phyloP scores from a whole-genome alignment of 2,888 invertebrate genomes.

The Drosophila sordidapex region DNA sequence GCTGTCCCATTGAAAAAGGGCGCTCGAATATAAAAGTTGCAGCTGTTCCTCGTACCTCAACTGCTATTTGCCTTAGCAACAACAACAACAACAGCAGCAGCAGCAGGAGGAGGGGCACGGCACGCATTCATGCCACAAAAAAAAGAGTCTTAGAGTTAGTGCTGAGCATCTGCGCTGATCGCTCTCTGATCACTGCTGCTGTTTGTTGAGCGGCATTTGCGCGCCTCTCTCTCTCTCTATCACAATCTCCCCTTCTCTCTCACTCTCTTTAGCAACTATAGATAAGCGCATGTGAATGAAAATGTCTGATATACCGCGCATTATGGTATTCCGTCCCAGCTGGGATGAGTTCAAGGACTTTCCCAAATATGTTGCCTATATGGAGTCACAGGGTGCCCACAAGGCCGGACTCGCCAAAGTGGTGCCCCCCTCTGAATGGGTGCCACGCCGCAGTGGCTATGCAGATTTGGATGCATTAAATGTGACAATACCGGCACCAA shows the following conservation, averaged over 20 bases:
- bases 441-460: slow-evolving; percentile 94
- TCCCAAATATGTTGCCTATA: slow-evolving; percentile 93
- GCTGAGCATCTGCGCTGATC: slow-evolving; percentile 26
- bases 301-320: slow-evolving; percentile 81
- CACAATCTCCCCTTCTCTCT: background rate
- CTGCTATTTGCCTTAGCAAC: slow-evolving; percentile 55
- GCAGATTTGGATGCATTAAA: slow-evolving; percentile 91
- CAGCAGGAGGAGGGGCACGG: slow-evolving; percentile 28
- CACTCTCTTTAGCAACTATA: slow-evolving; percentile 15
- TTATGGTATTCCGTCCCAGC: slow-evolving; percentile 93
- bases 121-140: slow-evolving; percentile 5
- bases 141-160: slow-evolving; percentile 35
- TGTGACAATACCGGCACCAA: slow-evolving; percentile 96
- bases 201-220: slow-evolving; percentile 1
- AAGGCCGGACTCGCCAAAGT: slow-evolving; percentile 98
- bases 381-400: slow-evolving; percentile 97
- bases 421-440: slow-evolving; percentile 98
- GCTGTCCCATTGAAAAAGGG: slow-evolving; percentile 68
- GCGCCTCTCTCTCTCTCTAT: background rate
- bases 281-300: slow-evolving; percentile 24
- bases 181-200: slow-evolving; percentile 15
- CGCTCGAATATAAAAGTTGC: slow-evolving; percentile 67
- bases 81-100: slow-evolving; percentile 34
- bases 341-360: slow-evolving; percentile 99
- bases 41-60: slow-evolving; percentile 62